Base-by-base conservation (phyloP, 2,113 vertebrate species). In the Passer domesticus region DNA sequence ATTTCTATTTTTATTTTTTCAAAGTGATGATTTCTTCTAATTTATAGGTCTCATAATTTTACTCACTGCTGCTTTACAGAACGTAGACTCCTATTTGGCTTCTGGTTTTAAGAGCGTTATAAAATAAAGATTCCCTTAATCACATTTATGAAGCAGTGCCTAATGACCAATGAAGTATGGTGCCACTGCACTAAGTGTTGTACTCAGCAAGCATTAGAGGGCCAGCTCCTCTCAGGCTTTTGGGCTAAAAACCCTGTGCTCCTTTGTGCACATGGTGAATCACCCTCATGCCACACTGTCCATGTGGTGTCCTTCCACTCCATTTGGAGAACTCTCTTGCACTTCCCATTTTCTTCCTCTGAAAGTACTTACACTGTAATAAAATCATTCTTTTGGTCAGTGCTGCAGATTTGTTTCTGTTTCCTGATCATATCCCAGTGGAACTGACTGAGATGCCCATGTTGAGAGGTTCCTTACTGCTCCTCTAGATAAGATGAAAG, bases 231-330 rank as follows among this genome's bases (percentile, higher is more conserved):
- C 47, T 74, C 37, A 76, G 33, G 72, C 39, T 94, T 85, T 83
- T 41, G 62, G 31, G 58, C 58, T 90, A 46, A 86, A 89, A 82
- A 3, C 27, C 11, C 44, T 82, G 35, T 33, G 46, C 11, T 69
- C 46, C 41, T 82, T 49, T 64, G 28, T 33, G 68, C 58, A n/a
- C 13, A 13, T 0, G 1, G 18, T 53, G 62, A 82, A 44, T 81
- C 41, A 41, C 12, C 19, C 44, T 78, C 19, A 4, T 4, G 7
- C 19, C 3, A 1, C 39, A 33, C 1, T 7, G 19, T 16, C 56
- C 69, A 5, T 7, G 17, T 0, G 0, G 31, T 16, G 47, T 37
- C 0, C 2, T 56, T 87, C 60, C 2, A 7, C 62, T 90, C 67
- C 25, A 23, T 79, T 73, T 83, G 70, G 49, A 76, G 28, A 85